Percentiles rank a stretch among this genome's conserved stretches.
Conservation (phyloP, 1,140 invertebrate species). For the Drosophila arizonae region DNA sequence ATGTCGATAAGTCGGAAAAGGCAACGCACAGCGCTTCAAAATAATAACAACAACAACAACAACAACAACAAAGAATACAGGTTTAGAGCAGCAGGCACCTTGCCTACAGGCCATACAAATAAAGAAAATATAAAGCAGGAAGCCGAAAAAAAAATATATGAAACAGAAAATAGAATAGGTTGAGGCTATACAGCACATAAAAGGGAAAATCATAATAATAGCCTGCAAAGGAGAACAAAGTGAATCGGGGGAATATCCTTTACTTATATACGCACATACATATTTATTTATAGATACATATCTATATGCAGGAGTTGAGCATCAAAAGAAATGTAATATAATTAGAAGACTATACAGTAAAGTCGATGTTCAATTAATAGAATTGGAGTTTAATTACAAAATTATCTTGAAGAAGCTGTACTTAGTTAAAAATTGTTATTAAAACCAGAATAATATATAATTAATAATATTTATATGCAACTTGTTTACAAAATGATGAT, state of each 20-base stretch:
- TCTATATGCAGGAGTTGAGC: too few relatives aligned
- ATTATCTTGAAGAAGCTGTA: too few relatives aligned
- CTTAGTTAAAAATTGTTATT: too few relatives aligned
- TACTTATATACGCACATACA: neutral
- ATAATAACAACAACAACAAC: constrained; percentile 32
- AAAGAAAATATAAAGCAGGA: constrained; percentile 8
- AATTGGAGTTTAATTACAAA: too few relatives aligned
- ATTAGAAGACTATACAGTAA: too few relatives aligned
- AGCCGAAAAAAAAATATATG: constrained; percentile 3
- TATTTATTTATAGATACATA: too few relatives aligned
- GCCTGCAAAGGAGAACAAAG: neutral
- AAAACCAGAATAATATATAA: too few relatives aligned
- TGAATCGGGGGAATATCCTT: neutral
- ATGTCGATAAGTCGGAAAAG: constrained; percentile 75
- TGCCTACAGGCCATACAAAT: constrained; percentile 31
- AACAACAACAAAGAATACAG: constrained; percentile 38
- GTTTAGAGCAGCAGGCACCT: constrained; percentile 13
- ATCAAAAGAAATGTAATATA: too few relatives aligned
- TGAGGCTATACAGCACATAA: neutral
- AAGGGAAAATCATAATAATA: constrained; percentile 2
- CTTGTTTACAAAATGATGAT: too few relatives aligned
- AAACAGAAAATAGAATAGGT: neutral
- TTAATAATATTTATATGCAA: too few relatives aligned
- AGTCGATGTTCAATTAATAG: too few relatives aligned
- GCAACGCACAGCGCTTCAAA: constrained; percentile 40